Evolutionary conservation across 2,888 invertebrate species (phyloP).

Genomic region (Polydrusus cervinus): DNA sequence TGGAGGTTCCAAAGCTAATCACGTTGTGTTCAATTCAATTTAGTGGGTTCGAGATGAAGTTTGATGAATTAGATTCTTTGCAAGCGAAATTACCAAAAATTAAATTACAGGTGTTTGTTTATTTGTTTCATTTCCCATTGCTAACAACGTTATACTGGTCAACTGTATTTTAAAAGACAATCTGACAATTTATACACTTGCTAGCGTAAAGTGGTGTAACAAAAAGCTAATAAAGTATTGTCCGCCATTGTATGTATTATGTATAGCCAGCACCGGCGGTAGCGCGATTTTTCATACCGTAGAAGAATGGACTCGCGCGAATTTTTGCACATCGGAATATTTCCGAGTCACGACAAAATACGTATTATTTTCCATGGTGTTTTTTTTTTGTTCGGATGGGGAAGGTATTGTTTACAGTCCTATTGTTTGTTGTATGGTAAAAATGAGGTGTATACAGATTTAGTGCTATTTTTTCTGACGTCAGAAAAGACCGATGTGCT

Average conservation of each 20-base stretch:
- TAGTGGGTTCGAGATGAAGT: not conserved
- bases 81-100: too few species aligned
- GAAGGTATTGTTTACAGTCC: constrained; percentile 49
- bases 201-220: constrained; percentile 49
- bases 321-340: constrained; percentile 56
- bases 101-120: not conserved
- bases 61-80: too few species aligned
- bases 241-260: constrained; percentile 54
- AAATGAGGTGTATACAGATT: constrained; percentile 25
- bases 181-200: constrained; percentile 53
- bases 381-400: constrained; percentile 38
- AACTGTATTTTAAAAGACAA: constrained; percentile 17
- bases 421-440: constrained; percentile 41
- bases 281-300: constrained; percentile 53
- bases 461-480: not conserved
- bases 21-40: too few species aligned
- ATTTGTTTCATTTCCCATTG: not conserved
- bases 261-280: constrained; percentile 50
- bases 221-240: constrained; percentile 54
- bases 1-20: too few species aligned
- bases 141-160: not conserved
- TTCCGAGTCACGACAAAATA: constrained; percentile 56
- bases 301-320: constrained; percentile 55
- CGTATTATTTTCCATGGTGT: constrained; percentile 48
- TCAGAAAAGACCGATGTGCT: too few species aligned